Evolutionary conservation across 2,888 invertebrate genomes (phyloP), one percentile per base, ranked within the genome.

Genomic region (Argyra leucocephala): DNA sequence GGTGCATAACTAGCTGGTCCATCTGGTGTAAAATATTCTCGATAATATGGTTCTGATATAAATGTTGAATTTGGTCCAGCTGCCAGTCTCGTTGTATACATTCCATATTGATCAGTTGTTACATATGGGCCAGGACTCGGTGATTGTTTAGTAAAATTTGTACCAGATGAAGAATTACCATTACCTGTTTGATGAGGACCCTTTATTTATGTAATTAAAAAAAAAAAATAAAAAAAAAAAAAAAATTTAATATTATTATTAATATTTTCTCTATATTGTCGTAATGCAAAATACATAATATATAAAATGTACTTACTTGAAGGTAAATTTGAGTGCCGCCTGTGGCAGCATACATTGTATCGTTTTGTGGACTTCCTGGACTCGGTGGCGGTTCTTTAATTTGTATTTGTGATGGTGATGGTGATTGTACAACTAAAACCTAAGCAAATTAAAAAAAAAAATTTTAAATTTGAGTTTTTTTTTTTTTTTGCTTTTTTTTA

Each of bases 1-100:
- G 78, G 78, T 23, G 76, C 76, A 68, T 80, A 80, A 66, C 78
- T 77, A 64, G 78, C 78, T 61, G 77, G 76, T 63, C 83, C 81
- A 58, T 82, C 82, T 68, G 86, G 84, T 64, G 86, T 85, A 78
- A 89, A 90, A 78, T 90, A 90, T 80, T 90, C 90, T 31, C 81
- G 74, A 79, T 91, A 87, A 83, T 92, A 89, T 69, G 88, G 88
- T 75, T 89, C 89, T 71, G 86, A 82, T 70, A 88, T 82, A 76
- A 88, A 88, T 69, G 86, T 82, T 62, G 86, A 75, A 60, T 76
- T 74, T 63, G 77, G 77, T 62, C 76, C 74, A 58, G 77, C 73
- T 61, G 78, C 74, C 67, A 79, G 70, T 37, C 80, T 74, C 62
- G 77, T 74, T 65, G 79, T 74, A 65, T 80, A 79, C 78, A 80